Base-by-base conservation (phyloP, 2,113 vertebrate species). In the Hippotragus niger region DNA sequence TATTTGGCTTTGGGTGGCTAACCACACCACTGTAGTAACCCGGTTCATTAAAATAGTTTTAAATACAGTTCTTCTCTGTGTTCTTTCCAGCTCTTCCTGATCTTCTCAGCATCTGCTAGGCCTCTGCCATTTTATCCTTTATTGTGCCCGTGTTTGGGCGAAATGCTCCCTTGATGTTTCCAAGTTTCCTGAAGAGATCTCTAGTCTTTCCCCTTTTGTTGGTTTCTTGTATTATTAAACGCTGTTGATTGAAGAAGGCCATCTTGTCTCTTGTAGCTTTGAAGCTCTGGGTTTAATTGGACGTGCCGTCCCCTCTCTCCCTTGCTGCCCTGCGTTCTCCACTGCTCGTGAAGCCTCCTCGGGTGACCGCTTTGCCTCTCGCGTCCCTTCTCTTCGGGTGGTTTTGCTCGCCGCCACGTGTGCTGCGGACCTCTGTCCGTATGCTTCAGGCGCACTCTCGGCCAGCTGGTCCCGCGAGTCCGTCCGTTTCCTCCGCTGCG, bases 41-140 rank as follows among this genome's bases (percentile, higher is more conserved):
- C 2, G 4, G 64, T 3, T 11, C 64, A 11, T 4, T 11, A 2
- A 11, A 36, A 5, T 5, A 7, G 5, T 2, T 5, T 36, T 11
- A 2, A 1, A 5, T 3, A 0, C n/a, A 2, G n/a, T 1, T 21
- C 64, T 36, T 5, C 33, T 5, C 17, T 67, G 64, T 0, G 0
- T 1, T 36, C n/a, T 36, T n/a, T 21, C n/a, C n/a, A 3, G n/a
- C 64, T 71, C 64, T 36, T 36, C 62, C 64, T 67, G 33, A 2
- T n/a, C 64, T 2, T 19, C 5, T 23, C n/a, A 12, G n/a, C n/a
- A 6, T 1, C n/a, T 67, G 0, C 64, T 3, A 23, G 64, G n/a
- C 0, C n/a, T 36, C 19, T 2, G 10, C 64, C 64, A 6, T 21
- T 21, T 0, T 1, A 2, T 21, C n/a, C n/a, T 36, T 11, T 11